A percentile compares a stretch with the other conserved stretches of the same genome.
Conservation (phyloP, 2,113 vertebrate genomes). For the Maccullochella peelii region DNA sequence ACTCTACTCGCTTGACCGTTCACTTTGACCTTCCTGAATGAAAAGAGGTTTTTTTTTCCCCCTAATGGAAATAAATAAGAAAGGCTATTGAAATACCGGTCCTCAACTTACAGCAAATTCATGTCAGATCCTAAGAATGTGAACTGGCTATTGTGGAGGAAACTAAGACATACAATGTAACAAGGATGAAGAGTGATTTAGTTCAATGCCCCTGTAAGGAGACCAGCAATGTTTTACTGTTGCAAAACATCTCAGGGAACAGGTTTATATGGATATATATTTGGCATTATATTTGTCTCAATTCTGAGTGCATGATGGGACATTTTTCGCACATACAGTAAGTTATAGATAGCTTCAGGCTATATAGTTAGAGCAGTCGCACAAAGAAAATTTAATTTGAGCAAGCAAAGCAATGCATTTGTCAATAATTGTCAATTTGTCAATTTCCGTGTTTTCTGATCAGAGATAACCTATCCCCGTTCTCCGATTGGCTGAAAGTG, state of each 20-base stretch:
- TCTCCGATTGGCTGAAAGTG: not conserved
- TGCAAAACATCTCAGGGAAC: too few species aligned
- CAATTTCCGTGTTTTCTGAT: not conserved
- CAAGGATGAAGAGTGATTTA: too few species aligned
- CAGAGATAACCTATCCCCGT: not conserved
- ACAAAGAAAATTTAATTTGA: not conserved
- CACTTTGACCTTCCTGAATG: slow-evolving; percentile 27
- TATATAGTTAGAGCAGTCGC: too few species aligned
- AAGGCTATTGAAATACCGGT: not conserved
- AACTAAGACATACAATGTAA: too few species aligned
- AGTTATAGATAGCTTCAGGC: too few species aligned
- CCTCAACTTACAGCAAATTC: not conserved
- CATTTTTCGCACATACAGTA: too few species aligned
- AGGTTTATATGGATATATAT: too few species aligned
- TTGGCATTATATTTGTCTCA: too few species aligned
- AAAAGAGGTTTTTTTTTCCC: not conserved
- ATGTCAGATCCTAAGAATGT: not conserved
- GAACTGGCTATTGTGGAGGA: not conserved
- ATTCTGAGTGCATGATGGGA: too few species aligned
- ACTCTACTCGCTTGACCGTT: slow-evolving; percentile 19
- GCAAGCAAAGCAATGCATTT: not conserved
- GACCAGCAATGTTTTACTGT: too few species aligned
- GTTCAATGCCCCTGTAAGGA: too few species aligned
- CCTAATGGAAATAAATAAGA: not conserved
- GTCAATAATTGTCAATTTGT: not conserved